Base-by-base conservation (phyloP, 1,140 invertebrate species). In the Thaumatotibia leucotreta region DNA sequence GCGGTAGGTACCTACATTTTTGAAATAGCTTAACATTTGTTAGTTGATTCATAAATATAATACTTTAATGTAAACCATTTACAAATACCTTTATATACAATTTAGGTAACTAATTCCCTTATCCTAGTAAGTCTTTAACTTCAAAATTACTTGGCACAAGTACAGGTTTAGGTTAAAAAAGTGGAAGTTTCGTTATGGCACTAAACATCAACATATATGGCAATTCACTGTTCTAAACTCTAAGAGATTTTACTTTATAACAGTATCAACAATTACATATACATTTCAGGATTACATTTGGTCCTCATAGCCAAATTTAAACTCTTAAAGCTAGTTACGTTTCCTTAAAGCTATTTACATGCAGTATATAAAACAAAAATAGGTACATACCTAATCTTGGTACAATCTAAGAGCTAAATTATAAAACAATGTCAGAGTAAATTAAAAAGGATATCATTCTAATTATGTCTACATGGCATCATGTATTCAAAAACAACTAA, bases 241-340 rank as follows among this genome's bases (percentile, higher is more conserved):
- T n/a, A n/a, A 54, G 50, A 23, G 6, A 54, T 14, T 50, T 54
- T 10, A 27, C 23, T 27, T 24, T 27, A 58, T 58, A 58, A 58
- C 52, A 58, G 52, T 58, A 27, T 27, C 24, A 58, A 58, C 52
- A 58, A 58, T 58, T 58, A 58, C 24, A 58, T 52, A 58, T 14
- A 58, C 24, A 45, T 58, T 58, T 58, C 52, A 58, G 11, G 52
- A 29, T 58, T 58, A 58, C 24, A 58, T 58, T 58, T 58, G 52
- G 52, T 58, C 52, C 52, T 58, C 52, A 58, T 58, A 27, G 52
- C 52, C 52, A 58, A 58, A 58, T 14, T 27, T 14, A 45, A 39
- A 39, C 4, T 45, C 39, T 45, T 45, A 45, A 8, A 8, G 14
- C 14, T 20, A 17, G 39, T 45, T 35, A 35, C 1, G 35, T 8